These are phyloP conservation scores for Caenorhabditis uteleia DNA, from an alignment of 2,888 invertebrate species.

Conservation along the genomic window DNA sequence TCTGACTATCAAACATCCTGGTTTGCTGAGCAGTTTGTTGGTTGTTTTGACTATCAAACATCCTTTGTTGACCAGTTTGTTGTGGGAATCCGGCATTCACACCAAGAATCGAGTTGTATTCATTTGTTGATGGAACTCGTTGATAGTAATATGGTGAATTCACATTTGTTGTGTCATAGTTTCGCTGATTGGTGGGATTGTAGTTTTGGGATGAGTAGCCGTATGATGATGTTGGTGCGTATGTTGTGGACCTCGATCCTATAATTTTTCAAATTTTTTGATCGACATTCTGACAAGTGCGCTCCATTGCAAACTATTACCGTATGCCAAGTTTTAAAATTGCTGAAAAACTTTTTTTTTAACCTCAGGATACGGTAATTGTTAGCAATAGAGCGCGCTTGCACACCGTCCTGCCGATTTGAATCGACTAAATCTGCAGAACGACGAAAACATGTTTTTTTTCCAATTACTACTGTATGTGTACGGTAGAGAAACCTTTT, in stretches of 20 bases:
- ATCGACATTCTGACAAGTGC: no score
- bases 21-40: neutral
- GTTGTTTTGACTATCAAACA: neutral
- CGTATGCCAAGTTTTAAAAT: no score
- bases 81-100: conserved; percentile 39
- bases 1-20: neutral
- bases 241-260: conserved; percentile 21
- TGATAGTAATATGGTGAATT: conserved; percentile 35
- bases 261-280: conserved; percentile 7
- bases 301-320: no score
- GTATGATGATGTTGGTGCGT: conserved; percentile 15
- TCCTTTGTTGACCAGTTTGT: neutral
- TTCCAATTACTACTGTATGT: no score
- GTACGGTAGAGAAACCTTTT: no score
- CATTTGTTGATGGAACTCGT: conserved; percentile 27
- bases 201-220: conserved; percentile 25
- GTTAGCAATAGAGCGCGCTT: no score
- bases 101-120: conserved; percentile 28
- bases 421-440: no score
- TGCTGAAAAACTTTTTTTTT: no score
- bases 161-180: conserved; percentile 23
- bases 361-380: no score
- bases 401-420: no score
- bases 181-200: conserved; percentile 9
- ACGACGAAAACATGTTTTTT: no score